Evolutionary conservation across 2,888 invertebrate genomes (phyloP), one percentile per base, ranked within the genome.

Genomic region (Tribolium freemani): DNA sequence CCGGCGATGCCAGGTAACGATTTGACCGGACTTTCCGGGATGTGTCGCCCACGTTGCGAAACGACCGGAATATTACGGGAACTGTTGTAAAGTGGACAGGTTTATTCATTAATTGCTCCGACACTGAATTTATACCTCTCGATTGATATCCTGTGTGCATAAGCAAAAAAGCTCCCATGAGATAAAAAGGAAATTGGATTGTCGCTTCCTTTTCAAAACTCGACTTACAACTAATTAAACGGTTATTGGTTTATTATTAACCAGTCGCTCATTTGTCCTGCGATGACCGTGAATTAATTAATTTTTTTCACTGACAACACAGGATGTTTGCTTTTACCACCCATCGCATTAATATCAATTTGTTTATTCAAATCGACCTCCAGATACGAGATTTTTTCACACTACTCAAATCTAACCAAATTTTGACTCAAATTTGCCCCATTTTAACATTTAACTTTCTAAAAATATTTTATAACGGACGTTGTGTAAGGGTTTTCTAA

Each of bases 111-210:
- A 58, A 56, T 9, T 8, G 50, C 20, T 26, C 26, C 30, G 38
- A 45, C 54, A 30, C 16, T 20, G 44, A 56, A 44, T 38, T 58
- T 58, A 46, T 48, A 11, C 31, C 11, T 50, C 50, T 38, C 53
- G 53, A 60, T 69, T 53, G 72, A 68, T 68, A 72, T 72, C 72
- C 72, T 60, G 67, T 44, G 21, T 44, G 46, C 13, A 16, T 53
- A 51, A 51, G 63, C 51, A 63, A 63, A 72, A 68, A 63, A 50
- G 26, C 56, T 63, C 61, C 63, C 63, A 38, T 26, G 60, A 69
- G 69, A 60, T 70, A 57, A 53, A 73, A 72, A 74, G 76, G 76
- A 76, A 74, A 74, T 76, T 74, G 74, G 71, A 72, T 74, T 68
- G 76, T 64, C 72, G 76, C 69, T 76, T 76, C 76, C 76, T 76